These are phyloP conservation scores for Drosophila gunungcola DNA, from an alignment of 1,140 invertebrate species.

Conservation along the genomic window DNA sequence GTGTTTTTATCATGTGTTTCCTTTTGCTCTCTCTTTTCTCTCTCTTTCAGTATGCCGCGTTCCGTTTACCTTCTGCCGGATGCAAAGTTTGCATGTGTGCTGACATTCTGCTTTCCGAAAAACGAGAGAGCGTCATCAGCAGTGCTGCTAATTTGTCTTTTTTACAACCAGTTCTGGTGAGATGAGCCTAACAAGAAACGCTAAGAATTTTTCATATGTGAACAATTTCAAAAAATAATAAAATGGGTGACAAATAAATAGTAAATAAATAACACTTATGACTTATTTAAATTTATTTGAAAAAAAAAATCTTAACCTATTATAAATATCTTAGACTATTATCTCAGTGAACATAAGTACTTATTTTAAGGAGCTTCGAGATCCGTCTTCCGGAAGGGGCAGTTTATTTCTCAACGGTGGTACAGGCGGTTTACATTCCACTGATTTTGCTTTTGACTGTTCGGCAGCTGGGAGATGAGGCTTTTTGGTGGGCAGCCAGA, in stretches of 20 bases:
- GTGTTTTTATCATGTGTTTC: conserved; percentile 12
- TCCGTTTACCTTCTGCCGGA: neutral
- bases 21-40: neutral
- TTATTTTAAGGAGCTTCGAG: neutral
- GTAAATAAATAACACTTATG: too few relatives aligned
- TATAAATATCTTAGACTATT: conserved; percentile 10
- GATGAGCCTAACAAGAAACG: too few relatives aligned
- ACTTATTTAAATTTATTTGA: neutral
- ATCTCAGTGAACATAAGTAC: neutral
- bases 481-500: conserved; percentile 27
- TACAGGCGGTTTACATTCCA: neutral
- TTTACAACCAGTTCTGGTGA: too few relatives aligned
- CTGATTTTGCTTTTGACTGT: neutral
- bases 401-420: neutral
- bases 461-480: neutral
- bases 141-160: too few relatives aligned
- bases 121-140: too few relatives aligned
- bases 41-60: conserved; percentile 1
- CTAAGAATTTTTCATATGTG: too few relatives aligned
- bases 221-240: too few relatives aligned
- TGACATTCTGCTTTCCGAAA: neutral
- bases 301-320: neutral
- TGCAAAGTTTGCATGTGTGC: neutral
- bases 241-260: too few relatives aligned
- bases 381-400: neutral